Conservation (phyloP, 1,140 invertebrate species). For the Drosophila rufa region DNA sequence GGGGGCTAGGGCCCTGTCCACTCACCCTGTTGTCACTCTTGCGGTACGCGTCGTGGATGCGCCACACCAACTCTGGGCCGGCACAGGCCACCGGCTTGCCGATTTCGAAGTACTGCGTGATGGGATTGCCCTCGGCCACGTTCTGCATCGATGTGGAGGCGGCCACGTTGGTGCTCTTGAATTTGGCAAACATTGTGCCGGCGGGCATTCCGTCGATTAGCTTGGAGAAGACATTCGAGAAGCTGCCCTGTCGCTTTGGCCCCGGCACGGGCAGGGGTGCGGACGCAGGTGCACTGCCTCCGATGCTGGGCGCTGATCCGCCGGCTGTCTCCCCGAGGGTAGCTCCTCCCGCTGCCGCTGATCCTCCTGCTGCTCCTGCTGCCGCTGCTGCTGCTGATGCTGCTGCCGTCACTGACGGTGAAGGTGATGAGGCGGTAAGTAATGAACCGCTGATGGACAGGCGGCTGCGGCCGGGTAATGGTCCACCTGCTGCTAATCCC, state of each 20-base stretch:
- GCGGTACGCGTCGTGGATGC: conserved; percentile 94
- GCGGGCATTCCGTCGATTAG: conserved; percentile 85
- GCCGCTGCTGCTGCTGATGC: conserved; percentile 41
- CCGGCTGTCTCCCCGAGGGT: conserved; percentile 33
- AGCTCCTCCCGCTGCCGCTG: conserved; percentile 17
- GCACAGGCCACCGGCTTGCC: conserved; percentile 94
- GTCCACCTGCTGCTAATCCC: conserved; percentile 22
- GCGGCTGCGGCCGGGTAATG: conserved; percentile 20
- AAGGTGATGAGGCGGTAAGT: conserved; percentile 38
- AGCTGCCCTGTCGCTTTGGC: conserved; percentile 80
- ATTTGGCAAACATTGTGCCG: conserved; percentile 90
- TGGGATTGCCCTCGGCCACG: conserved; percentile 92
- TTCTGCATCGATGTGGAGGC: conserved; percentile 86
- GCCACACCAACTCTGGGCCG: conserved; percentile 96
- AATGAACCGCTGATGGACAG: conserved; percentile 50
- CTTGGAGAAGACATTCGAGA: conserved; percentile 84
- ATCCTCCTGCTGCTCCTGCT: conserved; percentile 11
- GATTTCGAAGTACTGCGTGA: conserved; percentile 94
- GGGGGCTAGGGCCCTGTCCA: conserved; percentile 11
- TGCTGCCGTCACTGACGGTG: conserved; percentile 10
- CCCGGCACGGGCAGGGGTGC: conserved; percentile 31
- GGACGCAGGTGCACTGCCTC: conserved; percentile 24
- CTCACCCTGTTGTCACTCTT: conserved; percentile 96
- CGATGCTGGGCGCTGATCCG: conserved; percentile 70
- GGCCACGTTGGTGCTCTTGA: conserved; percentile 88